phyloP scores from a whole-genome alignment of 1,140 invertebrate genomes.

The Dufourea novaeangliae region DNA sequence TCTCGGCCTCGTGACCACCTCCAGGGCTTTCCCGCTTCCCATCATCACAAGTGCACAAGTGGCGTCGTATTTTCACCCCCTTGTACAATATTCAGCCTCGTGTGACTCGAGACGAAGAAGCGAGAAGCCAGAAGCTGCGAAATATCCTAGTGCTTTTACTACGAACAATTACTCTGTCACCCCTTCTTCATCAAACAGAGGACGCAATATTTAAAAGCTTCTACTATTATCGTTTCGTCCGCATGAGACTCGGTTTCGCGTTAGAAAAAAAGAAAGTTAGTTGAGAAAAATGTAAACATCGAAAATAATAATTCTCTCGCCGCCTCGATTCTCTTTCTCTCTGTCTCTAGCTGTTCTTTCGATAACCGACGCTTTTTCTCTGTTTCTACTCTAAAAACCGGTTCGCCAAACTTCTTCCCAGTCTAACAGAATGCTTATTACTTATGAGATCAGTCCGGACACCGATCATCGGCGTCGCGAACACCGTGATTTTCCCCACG shows the following conservation, averaged over 20 bases:
- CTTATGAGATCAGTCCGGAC: constrained; percentile 59
- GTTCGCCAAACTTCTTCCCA: neutral
- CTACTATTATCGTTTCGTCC: neutral
- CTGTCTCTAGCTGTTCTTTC: neutral
- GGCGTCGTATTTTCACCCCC: neutral
- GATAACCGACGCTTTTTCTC: constrained; percentile 22
- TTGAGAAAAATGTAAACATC: constrained; percentile 3
- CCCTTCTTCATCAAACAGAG: neutral
- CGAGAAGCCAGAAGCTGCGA: neutral
- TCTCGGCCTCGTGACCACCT: constrained; percentile 46
- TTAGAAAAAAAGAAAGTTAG: neutral
- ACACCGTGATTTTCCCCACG: constrained; percentile 13
- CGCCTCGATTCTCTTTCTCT: neutral
- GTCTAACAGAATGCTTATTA: constrained; percentile 39
- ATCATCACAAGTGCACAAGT: too few species aligned
- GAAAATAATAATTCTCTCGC: neutral
- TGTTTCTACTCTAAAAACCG: constrained; percentile 14
- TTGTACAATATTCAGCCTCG: neutral
- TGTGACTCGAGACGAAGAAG: neutral
- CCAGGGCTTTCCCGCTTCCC: constrained; percentile 19
- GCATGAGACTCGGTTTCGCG: neutral
- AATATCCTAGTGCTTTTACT: neutral
- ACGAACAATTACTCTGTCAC: neutral
- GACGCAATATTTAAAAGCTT: neutral
- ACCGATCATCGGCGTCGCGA: constrained; percentile 15